Conservation (phyloP, 2,888 invertebrate species). For the Nycteola revayana region DNA sequence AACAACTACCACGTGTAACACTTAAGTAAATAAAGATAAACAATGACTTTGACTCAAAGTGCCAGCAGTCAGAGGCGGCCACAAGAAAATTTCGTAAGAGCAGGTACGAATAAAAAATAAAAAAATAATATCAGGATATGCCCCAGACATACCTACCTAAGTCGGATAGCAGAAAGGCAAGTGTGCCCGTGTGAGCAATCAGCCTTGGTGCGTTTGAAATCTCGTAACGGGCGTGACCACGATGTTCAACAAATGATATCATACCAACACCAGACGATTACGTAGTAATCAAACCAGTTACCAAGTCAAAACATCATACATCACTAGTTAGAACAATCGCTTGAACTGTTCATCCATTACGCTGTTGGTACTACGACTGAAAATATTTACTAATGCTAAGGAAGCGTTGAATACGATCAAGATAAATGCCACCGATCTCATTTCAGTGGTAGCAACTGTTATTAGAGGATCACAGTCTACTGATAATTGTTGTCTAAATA, state of each 20-base stretch:
- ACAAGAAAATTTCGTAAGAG: slow-evolving; percentile 11
- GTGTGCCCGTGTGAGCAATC: slow-evolving; percentile 42
- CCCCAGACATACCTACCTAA: slow-evolving; percentile 11
- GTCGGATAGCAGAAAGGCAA: slow-evolving; percentile 26
- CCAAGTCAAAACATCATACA: slow-evolving; percentile 32
- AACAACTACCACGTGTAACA: not conserved
- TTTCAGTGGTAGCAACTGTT: slow-evolving; percentile 43
- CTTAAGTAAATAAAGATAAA: not conserved
- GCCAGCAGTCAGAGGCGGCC: too few species aligned
- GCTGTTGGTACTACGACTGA: slow-evolving; percentile 4
- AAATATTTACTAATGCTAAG: slow-evolving; percentile 2
- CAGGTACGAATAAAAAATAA: slow-evolving; percentile 16
- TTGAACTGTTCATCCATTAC: slow-evolving; percentile 38
- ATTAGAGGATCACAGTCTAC: slow-evolving; percentile 58
- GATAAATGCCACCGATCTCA: slow-evolving; percentile 7
- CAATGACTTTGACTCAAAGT: too few species aligned
- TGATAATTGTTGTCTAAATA: slow-evolving; percentile 77
- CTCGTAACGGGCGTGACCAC: slow-evolving; percentile 59
- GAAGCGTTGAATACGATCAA: too few species aligned
- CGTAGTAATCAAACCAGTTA: slow-evolving; percentile 65
- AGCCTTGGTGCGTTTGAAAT: slow-evolving; percentile 56
- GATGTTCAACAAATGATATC: slow-evolving; percentile 70
- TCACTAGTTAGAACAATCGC: slow-evolving; percentile 17
- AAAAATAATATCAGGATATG: too few species aligned
- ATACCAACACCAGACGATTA: slow-evolving; percentile 66